Conservation (phyloP, 2,888 invertebrate species). For the Macrosiphum euphorbiae region DNA sequence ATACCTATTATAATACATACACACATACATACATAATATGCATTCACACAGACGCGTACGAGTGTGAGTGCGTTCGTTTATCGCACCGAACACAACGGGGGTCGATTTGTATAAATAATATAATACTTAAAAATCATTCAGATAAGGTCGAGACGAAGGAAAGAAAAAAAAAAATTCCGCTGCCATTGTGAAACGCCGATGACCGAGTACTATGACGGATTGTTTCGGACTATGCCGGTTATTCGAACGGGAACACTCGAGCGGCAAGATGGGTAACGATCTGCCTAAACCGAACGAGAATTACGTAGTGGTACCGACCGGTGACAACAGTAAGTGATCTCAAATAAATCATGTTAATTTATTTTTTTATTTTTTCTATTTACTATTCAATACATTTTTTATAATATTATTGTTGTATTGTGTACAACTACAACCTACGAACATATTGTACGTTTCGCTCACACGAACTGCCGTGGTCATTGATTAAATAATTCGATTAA, state of each 20-base stretch:
- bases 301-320: conserved; percentile 36
- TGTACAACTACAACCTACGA: not conserved
- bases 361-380: not conserved
- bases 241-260: conserved; percentile 44
- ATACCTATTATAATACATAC: not conserved
- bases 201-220: conserved; percentile 39
- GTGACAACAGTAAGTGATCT: conserved; percentile 25
- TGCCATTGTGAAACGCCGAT: conserved; percentile 50
- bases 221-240: conserved; percentile 54
- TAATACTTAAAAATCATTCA: not conserved
- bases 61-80: conserved; percentile 6
- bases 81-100: conserved; percentile 25
- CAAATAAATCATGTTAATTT: not conserved
- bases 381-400: not conserved
- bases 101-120: conserved; percentile 27
- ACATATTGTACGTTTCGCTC: not conserved
- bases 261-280: conserved; percentile 24
- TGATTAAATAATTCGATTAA: not conserved
- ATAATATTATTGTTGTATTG: not conserved
- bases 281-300: not conserved
- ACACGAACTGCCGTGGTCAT: not conserved
- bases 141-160: conserved; percentile 4
- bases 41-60: no score
- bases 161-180: not conserved
- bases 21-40: not conserved